Base-by-base conservation (phyloP, 2,797 vertebrate genomes). In the Danio aesculapii region DNA sequence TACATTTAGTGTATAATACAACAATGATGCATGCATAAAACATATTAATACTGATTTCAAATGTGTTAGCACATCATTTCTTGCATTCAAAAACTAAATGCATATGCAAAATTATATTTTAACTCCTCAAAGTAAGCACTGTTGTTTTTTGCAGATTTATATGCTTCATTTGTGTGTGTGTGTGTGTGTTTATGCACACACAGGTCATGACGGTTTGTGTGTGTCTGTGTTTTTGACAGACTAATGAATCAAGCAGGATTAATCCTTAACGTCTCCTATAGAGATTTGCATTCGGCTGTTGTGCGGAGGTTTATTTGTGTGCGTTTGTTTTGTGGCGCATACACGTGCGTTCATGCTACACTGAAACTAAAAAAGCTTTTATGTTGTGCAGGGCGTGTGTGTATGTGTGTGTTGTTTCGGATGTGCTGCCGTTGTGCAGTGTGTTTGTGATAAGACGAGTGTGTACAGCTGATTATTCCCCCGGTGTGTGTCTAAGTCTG, bases 401-500 rank as follows among this genome's bases (percentile, higher is more conserved):
- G 21, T 59, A 46, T 50, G 49, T 69, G 69, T 77, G 69, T 76
- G 63, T 69, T 64, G 49, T 64, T 11, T 17, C 43, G 21, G 30
- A 41, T 52, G n/a, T 62, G 49, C 57, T 8, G 78, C 69, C 69
- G 78, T 80, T 80, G 39, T 53, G 11, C 12, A 53, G 1, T 53
- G 12, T 61, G 16, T 69, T 41, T 62, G 68, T 73, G 78, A 80
- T 73, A 73, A 80, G 50, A 53, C 39, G 77, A 53, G 67, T 53
- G 76, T 78, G 77, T 79, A 79, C 57, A 70, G 77, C 67, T 30
- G 67, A 79, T 79, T 71, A 71, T 79, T 70, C 12, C 8, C 8
- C 59, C 1, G 21, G 8, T 70, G 66, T 71, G 77, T 62, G 67
- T 79, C 57, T 43, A 50, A 70, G n/a, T 11, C 57, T 62, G 30